Conservation (phyloP, 2,888 invertebrate species). For the Nomada hirtipes region DNA sequence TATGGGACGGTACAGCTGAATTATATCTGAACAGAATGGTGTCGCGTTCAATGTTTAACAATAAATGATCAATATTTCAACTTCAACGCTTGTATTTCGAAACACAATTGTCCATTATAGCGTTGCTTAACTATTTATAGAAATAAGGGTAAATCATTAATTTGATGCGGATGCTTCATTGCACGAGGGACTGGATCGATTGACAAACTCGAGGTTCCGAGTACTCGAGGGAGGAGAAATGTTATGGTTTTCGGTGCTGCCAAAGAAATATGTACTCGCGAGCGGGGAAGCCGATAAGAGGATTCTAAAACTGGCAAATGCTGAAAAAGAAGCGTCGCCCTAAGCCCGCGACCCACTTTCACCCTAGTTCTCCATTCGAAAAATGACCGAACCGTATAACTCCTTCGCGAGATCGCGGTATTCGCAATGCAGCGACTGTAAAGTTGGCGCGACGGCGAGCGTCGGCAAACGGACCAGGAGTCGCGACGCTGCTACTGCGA, state of each 20-base stretch:
- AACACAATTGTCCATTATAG: no score
- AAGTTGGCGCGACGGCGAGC: conserved; percentile 68
- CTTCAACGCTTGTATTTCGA: no score
- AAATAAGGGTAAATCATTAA: no score
- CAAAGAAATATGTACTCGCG: conserved; percentile 40
- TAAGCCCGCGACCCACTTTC: conserved; percentile 63
- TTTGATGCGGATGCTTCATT: no score
- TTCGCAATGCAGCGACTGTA: conserved; percentile 77
- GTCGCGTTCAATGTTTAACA: no score
- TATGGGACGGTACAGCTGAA: not conserved
- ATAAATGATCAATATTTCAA: no score
- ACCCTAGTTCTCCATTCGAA: conserved; percentile 62
- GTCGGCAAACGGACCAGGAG: conserved; percentile 30
- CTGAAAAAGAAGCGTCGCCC: conserved; percentile 18
- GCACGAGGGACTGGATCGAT: conserved; percentile 6
- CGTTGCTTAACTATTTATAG: not conserved
- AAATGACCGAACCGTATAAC: conserved; percentile 69
- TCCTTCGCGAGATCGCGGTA: conserved; percentile 73
- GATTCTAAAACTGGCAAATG: conserved; percentile 41
- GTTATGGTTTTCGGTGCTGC: not conserved
- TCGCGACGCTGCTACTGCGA: conserved; percentile 18
- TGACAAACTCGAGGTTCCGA: conserved; percentile 1
- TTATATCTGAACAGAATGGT: not conserved
- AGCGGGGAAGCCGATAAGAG: conserved; percentile 59
- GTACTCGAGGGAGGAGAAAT: not conserved